phyloP scores from a whole-genome alignment of 1,140 invertebrate genomes.

The Drosophila persimilis region DNA sequence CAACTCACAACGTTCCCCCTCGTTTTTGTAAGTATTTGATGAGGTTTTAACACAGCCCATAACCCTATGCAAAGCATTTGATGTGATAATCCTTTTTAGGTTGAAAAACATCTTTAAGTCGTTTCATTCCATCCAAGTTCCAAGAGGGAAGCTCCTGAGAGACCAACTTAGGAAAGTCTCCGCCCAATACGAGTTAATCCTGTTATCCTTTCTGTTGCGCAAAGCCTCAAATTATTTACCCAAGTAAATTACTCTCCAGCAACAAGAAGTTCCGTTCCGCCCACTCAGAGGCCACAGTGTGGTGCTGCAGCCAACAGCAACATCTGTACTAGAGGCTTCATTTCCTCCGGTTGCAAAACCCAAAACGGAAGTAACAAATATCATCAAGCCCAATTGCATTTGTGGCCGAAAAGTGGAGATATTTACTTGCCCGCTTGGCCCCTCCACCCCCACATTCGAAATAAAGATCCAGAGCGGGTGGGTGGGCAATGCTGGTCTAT shows the following conservation, averaged over 20 bases:
- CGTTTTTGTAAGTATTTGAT: too few relatives aligned
- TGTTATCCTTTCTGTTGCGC: too few relatives aligned
- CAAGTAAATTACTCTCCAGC: not conserved
- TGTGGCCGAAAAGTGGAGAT: constrained; percentile 78
- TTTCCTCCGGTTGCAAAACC: constrained; percentile 65
- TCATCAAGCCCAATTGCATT: constrained; percentile 81
- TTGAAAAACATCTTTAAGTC: too few relatives aligned
- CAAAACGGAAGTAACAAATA: constrained; percentile 79
- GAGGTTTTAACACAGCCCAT: too few relatives aligned
- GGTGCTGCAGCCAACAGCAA: constrained; percentile 15
- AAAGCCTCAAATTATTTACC: not conserved
- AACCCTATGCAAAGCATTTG: too few relatives aligned
- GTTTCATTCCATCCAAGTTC: too few relatives aligned
- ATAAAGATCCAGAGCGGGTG: constrained; percentile 33
- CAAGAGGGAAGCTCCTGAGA: too few relatives aligned
- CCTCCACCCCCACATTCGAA: constrained; percentile 16
- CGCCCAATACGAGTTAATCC: too few relatives aligned
- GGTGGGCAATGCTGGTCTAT: constrained; percentile 29
- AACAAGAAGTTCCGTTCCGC: not conserved
- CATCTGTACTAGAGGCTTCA: constrained; percentile 57
- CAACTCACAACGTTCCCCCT: too few relatives aligned
- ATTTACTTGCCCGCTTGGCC: constrained; percentile 55
- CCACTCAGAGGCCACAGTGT: constrained; percentile 16
- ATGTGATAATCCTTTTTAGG: too few relatives aligned
- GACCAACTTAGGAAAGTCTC: too few relatives aligned